Evolutionary conservation across 2,797 vertebrate species (phyloP).

Genomic region (Xenentodon cancila): DNA sequence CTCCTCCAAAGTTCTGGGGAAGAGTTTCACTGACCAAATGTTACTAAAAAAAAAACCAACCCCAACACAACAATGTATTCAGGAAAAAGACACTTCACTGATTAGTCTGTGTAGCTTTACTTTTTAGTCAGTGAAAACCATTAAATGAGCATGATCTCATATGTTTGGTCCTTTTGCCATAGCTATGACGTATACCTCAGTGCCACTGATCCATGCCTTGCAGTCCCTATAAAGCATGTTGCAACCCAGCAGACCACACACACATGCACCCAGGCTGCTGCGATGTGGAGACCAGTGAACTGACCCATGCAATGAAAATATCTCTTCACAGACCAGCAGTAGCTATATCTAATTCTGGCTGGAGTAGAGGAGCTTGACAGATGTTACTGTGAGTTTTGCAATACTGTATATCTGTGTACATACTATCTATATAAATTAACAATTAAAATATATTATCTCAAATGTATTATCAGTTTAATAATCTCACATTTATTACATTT

Average conservation of each 20-base stretch:
- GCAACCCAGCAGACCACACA: constrained; percentile 67
- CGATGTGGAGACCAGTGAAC: constrained; percentile 45
- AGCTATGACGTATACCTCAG: constrained; percentile 33
- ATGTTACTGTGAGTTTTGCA: no score
- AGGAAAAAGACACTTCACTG: constrained; percentile 25
- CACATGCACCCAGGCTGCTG: constrained; percentile 26
- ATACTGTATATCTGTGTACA: no score
- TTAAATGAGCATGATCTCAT: constrained; percentile 17
- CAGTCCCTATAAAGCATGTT: constrained; percentile 53
- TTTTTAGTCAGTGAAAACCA: constrained; percentile 11
- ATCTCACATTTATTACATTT: no score
- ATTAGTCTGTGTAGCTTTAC: not conserved
- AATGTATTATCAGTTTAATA: no score
- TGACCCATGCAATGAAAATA: constrained; percentile 62
- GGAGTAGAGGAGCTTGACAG: constrained; percentile 10
- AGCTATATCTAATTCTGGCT: constrained; percentile 36
- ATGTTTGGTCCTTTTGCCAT: constrained; percentile 13
- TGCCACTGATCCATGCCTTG: constrained; percentile 40
- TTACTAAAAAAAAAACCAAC: constrained; percentile 52
- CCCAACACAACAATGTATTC: constrained; percentile 16
- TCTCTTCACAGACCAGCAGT: constrained; percentile 44
- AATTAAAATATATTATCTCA: no score
- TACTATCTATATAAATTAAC: no score
- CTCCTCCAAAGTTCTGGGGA: constrained; percentile 48
- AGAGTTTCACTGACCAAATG: constrained; percentile 41